A percentile compares a stretch with the other conserved stretches of the same genome.
Evolutionary conservation across 2,113 vertebrate species (phyloP).

Genomic region (Pelvicachromis taeniatus): DNA sequence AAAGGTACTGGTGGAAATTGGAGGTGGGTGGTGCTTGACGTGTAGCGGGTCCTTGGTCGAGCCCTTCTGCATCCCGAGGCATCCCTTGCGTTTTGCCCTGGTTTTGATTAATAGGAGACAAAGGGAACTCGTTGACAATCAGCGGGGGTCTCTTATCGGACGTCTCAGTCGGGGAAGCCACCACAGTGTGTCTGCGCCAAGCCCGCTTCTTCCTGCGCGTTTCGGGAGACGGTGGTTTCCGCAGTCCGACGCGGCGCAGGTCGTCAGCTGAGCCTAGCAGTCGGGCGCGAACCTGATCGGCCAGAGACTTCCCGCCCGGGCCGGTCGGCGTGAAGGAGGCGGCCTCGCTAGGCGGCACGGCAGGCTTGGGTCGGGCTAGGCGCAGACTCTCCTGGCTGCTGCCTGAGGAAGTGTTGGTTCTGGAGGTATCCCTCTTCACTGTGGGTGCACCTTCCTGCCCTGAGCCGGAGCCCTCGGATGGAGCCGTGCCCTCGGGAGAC

Average conservation of each 20-base stretch:
- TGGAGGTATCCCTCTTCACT: conserved; percentile 31
- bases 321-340: conserved; percentile 48
- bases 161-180: conserved; percentile 72
- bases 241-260: conserved; percentile 77
- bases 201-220: conserved; percentile 84
- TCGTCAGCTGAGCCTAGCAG: conserved; percentile 83
- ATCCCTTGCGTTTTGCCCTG: conserved; percentile 47
- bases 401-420: conserved; percentile 64
- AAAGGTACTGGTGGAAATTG: conserved; percentile 78
- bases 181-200: conserved; percentile 91
- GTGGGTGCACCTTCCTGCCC: neutral
- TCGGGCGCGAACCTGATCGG: conserved; percentile 81
- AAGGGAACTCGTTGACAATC: conserved; percentile 15
- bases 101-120: conserved; percentile 20
- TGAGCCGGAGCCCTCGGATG: neutral
- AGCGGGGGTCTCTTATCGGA: conserved; percentile 35
- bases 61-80: conserved; percentile 16
- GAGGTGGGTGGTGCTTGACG: conserved; percentile 65
- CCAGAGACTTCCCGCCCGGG: conserved; percentile 57
- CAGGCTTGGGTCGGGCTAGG: neutral
- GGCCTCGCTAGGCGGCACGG: conserved; percentile 34
- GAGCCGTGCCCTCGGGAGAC: neutral
- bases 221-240: conserved; percentile 85
- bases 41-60: conserved; percentile 8
- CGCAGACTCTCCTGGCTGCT: conserved; percentile 69